phyloP scores from a whole-genome alignment of 2,797 vertebrate genomes.

The Coccyzus lansbergi region DNA sequence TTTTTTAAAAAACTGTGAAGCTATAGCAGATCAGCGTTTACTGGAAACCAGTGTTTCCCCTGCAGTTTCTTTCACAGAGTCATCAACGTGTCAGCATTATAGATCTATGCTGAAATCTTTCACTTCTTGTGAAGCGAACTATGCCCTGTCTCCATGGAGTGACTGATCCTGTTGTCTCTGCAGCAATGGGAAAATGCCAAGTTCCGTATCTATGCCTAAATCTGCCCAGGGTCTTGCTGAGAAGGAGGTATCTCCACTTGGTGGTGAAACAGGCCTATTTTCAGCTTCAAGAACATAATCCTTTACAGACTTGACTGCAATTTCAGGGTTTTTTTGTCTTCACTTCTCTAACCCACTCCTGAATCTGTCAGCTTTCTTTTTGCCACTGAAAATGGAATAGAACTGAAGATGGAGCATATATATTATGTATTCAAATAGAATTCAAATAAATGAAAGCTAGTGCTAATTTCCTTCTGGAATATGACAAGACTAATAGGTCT shows the following conservation, averaged over 20 bases:
- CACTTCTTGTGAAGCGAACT: conserved; percentile 32
- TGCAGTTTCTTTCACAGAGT: not conserved
- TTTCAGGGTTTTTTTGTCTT: conserved; percentile 29
- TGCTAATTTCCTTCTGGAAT: not conserved
- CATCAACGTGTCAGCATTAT: not conserved
- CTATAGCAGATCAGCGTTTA: not conserved
- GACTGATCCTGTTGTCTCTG: conserved; percentile 42
- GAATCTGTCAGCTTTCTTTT: conserved; percentile 22
- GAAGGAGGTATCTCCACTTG: conserved; percentile 18
- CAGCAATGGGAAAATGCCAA: conserved; percentile 34
- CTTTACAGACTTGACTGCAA: not conserved
- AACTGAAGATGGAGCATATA: not conserved
- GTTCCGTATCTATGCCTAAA: conserved; percentile 9
- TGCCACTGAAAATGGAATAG: not conserved
- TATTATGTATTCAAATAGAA: not conserved
- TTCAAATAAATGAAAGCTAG: not conserved
- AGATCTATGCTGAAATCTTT: conserved; percentile 18
- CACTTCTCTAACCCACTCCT: conserved; percentile 17
- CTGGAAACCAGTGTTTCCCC: not conserved
- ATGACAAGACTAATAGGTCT: not conserved
- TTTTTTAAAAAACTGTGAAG: not conserved
- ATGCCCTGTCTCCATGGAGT: not conserved
- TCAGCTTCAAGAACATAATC: conserved; percentile 14
- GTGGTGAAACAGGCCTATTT: conserved; percentile 43
- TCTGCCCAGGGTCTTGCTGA: conserved; percentile 18